phyloP scores from a whole-genome alignment of 1,140 invertebrate genomes.

The Hestina assimilis region DNA sequence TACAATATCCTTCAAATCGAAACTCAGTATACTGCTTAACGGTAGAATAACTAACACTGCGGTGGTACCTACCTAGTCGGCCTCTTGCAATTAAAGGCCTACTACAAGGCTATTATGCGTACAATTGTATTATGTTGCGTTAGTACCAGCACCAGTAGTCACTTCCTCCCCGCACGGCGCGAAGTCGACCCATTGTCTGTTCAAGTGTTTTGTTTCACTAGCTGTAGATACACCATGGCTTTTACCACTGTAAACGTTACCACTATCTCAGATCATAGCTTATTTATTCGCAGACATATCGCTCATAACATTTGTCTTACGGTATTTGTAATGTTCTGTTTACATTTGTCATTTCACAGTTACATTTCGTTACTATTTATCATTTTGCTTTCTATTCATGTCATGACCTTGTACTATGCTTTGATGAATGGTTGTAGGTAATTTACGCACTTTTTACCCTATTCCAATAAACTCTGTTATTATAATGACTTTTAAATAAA shows the following conservation, averaged over 20 bases:
- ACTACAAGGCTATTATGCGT: no score
- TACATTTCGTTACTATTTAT: constrained; percentile 24
- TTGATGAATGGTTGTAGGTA: constrained; percentile 19
- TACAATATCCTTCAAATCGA: no score
- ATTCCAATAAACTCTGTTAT: background rate
- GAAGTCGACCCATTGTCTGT: constrained; percentile 73
- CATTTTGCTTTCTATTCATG: constrained; percentile 22
- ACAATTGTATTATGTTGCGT: no score
- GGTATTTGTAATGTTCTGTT: constrained; percentile 23
- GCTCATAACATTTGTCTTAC: constrained; percentile 20
- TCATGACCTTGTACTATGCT: constrained; percentile 16
- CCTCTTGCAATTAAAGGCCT: no score
- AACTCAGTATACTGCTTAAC: no score
- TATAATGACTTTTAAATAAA: background rate
- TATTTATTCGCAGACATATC: constrained; percentile 26
- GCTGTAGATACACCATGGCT: constrained; percentile 35
- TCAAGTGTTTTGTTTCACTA: constrained; percentile 30
- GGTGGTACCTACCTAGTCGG: no score
- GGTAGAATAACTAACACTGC: no score
- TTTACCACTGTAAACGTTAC: constrained; percentile 15
- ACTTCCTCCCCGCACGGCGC: constrained; percentile 53
- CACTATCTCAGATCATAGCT: constrained; percentile 7
- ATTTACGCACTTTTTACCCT: constrained; percentile 1
- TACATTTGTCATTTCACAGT: constrained; percentile 23
- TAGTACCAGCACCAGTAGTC: constrained; percentile 31